Evolutionary conservation across 2,113 vertebrate species (phyloP).

Genomic region (Ictalurus punctatus): DNA sequence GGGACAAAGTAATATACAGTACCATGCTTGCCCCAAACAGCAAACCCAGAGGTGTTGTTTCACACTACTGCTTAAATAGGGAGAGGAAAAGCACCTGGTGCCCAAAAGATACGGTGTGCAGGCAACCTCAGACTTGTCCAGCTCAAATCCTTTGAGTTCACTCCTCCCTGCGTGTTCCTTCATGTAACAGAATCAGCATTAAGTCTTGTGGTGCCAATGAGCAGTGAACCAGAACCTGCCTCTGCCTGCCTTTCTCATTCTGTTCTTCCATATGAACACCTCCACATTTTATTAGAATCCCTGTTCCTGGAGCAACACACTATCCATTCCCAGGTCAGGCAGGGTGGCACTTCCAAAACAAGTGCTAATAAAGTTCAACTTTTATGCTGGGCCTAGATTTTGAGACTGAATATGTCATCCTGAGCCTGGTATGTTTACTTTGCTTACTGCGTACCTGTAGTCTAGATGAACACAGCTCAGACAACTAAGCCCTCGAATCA

Average conservation of each 20-base stretch:
- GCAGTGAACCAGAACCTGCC: constrained; percentile 14
- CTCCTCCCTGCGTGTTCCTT: constrained; percentile 32
- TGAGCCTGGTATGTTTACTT: neutral
- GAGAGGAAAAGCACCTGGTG: constrained; percentile 36
- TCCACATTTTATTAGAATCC: constrained; percentile 45
- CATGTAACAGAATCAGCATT: constrained; percentile 35
- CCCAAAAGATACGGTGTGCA: neutral
- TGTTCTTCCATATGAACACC: neutral
- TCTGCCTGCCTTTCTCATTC: constrained; percentile 13
- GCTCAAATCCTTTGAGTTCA: constrained; percentile 24
- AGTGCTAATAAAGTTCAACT: constrained; percentile 16
- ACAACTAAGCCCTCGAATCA: neutral
- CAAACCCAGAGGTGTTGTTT: neutral
- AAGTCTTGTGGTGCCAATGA: constrained; percentile 16
- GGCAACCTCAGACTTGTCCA: constrained; percentile 35
- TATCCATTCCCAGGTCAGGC: constrained; percentile 26
- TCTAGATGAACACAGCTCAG: constrained; percentile 25
- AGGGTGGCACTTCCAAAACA: constrained; percentile 45
- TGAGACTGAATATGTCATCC: constrained; percentile 25
- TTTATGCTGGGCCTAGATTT: neutral
- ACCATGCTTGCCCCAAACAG: neutral
- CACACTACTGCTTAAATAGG: neutral
- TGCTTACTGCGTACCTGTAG: neutral
- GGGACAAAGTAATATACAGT: neutral
- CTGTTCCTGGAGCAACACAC: constrained; percentile 11